Evolutionary conservation across 2,797 vertebrate genomes (phyloP).

Genomic region (Helicolenus hilgendorfi): DNA sequence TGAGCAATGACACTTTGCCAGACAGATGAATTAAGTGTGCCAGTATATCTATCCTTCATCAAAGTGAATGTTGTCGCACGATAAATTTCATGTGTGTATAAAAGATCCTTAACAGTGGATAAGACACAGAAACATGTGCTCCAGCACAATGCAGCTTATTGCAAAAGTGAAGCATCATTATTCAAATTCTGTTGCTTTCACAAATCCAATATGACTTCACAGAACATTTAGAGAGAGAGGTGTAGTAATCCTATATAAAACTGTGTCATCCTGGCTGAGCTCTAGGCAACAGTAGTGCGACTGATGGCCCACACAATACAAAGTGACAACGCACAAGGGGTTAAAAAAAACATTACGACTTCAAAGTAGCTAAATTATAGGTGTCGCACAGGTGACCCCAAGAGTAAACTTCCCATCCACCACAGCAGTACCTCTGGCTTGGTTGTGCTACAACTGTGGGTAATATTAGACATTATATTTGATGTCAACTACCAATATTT

Average conservation of each 20-base stretch:
- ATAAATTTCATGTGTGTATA: not conserved
- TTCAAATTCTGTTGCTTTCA: constrained; percentile 38
- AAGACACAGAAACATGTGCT: constrained; percentile 1
- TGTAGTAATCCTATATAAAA: constrained; percentile 45
- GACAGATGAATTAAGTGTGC: not conserved
- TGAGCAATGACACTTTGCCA: not conserved
- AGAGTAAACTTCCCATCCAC: not conserved
- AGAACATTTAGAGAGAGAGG: constrained; percentile 14
- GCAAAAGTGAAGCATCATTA: not conserved
- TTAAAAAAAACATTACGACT: not conserved
- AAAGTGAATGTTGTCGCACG: not conserved
- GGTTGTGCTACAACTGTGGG: not conserved
- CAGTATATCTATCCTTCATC: not conserved
- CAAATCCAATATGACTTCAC: constrained; percentile 28
- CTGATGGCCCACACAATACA: constrained; percentile 11
- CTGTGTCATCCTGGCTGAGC: not conserved
- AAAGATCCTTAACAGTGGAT: not conserved
- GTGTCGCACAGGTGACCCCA: not conserved
- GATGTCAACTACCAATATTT: not conserved
- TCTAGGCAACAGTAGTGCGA: constrained; percentile 25
- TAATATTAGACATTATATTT: not conserved
- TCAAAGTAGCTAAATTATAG: not conserved
- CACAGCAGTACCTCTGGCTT: not conserved
- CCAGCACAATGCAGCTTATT: constrained; percentile 1
- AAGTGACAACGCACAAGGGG: not conserved